phyloP scores from a whole-genome alignment of 2,113 vertebrate species.

The Brachirus orientalis region DNA sequence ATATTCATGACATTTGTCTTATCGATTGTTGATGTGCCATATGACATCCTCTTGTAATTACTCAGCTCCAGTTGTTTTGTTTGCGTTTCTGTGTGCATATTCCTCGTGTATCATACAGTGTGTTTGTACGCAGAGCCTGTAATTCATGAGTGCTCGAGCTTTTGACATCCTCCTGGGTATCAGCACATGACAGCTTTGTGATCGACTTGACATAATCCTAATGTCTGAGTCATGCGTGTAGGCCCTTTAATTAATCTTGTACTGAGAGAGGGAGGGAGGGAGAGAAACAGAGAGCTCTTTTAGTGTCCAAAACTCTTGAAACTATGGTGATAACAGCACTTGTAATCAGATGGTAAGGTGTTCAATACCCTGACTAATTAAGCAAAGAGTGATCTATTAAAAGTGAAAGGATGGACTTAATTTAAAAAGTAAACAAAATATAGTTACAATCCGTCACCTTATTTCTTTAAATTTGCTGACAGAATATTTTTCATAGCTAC shows the following conservation, averaged over 20 bases:
- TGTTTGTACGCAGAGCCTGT: slow-evolving; percentile 17
- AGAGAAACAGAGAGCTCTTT: neutral
- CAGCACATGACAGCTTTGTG: slow-evolving; percentile 32
- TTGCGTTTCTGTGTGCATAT: neutral
- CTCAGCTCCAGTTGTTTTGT: slow-evolving; percentile 24
- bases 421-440: neutral
- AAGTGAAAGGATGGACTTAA: neutral
- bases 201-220: slow-evolving; percentile 20
- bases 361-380: neutral
- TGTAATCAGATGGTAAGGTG: neutral
- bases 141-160: slow-evolving; percentile 20
- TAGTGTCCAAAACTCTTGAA: neutral
- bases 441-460: too few species aligned
- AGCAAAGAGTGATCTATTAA: neutral
- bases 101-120: slow-evolving; percentile 8
- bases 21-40: slow-evolving; percentile 41
- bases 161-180: slow-evolving; percentile 17
- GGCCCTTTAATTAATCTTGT: slow-evolving; percentile 24
- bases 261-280: slow-evolving; percentile 3
- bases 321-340: neutral
- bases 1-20: slow-evolving; percentile 63
- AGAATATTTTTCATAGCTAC: too few species aligned
- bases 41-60: slow-evolving; percentile 55
- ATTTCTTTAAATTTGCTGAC: too few species aligned
- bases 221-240: slow-evolving; percentile 15